Conservation (phyloP, 2,113 vertebrate species). For the Delphinus delphis region DNA sequence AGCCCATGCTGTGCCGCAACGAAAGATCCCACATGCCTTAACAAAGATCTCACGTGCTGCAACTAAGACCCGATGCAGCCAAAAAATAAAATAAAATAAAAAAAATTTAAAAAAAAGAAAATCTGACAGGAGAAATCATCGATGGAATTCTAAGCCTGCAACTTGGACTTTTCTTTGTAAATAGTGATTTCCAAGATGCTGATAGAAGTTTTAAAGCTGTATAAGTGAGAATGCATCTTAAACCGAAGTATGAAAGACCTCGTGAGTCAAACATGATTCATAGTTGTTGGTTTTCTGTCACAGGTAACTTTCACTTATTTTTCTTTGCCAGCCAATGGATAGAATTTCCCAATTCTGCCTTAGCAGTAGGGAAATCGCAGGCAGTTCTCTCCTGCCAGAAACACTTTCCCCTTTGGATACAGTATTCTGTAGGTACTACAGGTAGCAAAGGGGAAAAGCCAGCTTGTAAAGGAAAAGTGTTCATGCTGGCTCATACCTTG, state of each 20-base stretch:
- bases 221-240: neutral
- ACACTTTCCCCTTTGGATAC: neutral
- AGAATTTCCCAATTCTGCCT: slow-evolving; percentile 9
- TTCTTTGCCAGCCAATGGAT: neutral
- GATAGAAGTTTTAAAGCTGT: neutral
- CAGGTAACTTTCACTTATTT: neutral
- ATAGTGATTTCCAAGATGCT: neutral
- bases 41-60: no score
- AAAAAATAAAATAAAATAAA: no score
- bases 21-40: no score
- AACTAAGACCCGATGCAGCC: no score
- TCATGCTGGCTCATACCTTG: neutral
- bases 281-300: neutral
- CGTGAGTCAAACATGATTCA: neutral
- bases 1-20: no score
- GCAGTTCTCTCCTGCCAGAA: neutral
- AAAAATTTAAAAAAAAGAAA: neutral
- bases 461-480: neutral
- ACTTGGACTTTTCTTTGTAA: neutral
- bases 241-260: neutral
- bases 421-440: neutral
- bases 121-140: slow-evolving; percentile 10
- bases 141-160: neutral
- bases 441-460: neutral
- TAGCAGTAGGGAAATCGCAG: neutral